These are phyloP conservation scores for Pinctada fucata DNA, from an alignment of 2,888 invertebrate species.

Conservation along the genomic window DNA sequence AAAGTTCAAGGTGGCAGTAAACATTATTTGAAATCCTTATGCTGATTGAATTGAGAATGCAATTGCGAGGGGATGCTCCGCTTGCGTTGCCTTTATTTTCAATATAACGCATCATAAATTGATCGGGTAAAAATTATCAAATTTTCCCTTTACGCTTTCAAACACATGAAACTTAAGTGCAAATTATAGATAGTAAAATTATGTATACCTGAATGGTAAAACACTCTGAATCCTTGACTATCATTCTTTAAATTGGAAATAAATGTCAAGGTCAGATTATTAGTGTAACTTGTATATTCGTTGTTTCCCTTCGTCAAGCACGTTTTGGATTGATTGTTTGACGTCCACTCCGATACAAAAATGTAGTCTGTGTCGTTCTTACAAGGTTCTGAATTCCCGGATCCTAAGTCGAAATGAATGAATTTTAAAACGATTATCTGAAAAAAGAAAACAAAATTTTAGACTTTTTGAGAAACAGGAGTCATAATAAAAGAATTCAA, in stretches of 20 bases:
- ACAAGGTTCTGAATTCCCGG: slow-evolving; percentile 57
- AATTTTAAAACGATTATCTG: slow-evolving; percentile 68
- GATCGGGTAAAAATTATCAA: no score
- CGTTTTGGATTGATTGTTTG: slow-evolving; percentile 47
- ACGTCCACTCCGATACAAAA: slow-evolving; percentile 57
- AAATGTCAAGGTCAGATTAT: slow-evolving; percentile 63
- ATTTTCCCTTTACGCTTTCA: no score
- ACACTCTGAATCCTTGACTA: slow-evolving; percentile 70
- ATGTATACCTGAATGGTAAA: slow-evolving; percentile 66
- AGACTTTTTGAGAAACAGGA: neutral
- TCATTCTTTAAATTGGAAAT: slow-evolving; percentile 63
- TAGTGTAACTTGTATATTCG: slow-evolving; percentile 61
- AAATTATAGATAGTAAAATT: neutral
- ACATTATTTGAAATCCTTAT: no score
- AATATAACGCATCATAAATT: no score
- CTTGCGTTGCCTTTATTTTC: no score
- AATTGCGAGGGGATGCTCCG: no score
- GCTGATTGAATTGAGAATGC: no score
- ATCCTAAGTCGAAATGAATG: slow-evolving; percentile 69
- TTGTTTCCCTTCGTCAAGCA: slow-evolving; percentile 64
- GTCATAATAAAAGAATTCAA: no score
- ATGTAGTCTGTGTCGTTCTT: slow-evolving; percentile 60
- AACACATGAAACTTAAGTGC: no score
- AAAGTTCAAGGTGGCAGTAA: no score
- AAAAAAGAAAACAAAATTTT: slow-evolving; percentile 17